Conservation (phyloP, 92 coral and sea anemone species). For the Paragorgia papillata region DNA sequence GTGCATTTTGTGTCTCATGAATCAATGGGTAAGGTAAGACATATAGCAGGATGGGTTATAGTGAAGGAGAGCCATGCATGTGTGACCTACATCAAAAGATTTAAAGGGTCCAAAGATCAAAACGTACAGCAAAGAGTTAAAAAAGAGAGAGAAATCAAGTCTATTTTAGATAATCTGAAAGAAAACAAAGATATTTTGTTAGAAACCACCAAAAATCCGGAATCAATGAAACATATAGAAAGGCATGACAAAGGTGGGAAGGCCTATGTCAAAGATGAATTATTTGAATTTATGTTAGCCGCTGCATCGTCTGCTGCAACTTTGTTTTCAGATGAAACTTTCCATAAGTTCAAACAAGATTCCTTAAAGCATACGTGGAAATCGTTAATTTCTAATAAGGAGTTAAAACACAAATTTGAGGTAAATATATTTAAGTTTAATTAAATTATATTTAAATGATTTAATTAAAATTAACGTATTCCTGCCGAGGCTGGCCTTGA, state of each 20-base stretch:
- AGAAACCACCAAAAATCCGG: constrained; percentile 38
- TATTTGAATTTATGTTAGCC: constrained; percentile 18
- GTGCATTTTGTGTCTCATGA: constrained; percentile 40
- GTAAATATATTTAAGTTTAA: neutral
- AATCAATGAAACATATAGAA: constrained; percentile 28
- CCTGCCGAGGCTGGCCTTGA: no score
- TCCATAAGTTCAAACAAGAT: constrained; percentile 31
- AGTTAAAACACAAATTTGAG: neutral
- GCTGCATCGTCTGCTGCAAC: neutral
- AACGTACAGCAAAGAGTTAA: neutral
- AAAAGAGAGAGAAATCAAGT: constrained; percentile 19
- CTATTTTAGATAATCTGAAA: constrained; percentile 7
- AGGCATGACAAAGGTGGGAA: constrained; percentile 45
- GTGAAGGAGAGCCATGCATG: constrained; percentile 35
- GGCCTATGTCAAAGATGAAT: constrained; percentile 13
- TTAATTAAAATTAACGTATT: no score
- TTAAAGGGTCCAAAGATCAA: constrained; percentile 32
- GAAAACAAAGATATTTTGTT: neutral
- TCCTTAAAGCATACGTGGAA: neutral
- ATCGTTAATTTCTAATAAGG: neutral
- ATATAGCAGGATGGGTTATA: constrained; percentile 50
- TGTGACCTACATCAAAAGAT: constrained; percentile 26
- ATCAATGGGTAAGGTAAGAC: constrained; percentile 45
- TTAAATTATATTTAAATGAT: no score
- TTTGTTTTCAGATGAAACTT: constrained; percentile 6